phyloP scores from a whole-genome alignment of 1,140 invertebrate genomes.

The Diorhabda carinulata region DNA sequence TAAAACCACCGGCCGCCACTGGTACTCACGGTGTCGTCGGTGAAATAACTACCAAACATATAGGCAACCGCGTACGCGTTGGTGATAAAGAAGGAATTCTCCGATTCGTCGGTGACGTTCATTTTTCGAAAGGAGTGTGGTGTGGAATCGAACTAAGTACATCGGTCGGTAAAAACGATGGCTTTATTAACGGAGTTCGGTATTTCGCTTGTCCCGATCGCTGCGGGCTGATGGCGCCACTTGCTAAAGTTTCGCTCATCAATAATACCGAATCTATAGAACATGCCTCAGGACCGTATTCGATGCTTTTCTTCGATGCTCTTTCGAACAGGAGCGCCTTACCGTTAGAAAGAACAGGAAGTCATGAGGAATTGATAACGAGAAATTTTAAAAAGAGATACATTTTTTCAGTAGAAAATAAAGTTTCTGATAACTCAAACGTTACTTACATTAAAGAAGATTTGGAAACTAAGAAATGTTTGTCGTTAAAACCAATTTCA shows the following conservation, averaged over 20 bases:
- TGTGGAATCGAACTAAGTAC: slow-evolving; percentile 60
- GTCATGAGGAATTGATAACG: not conserved
- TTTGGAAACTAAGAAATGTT: not conserved
- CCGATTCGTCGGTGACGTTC: slow-evolving; percentile 55
- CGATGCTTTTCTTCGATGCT: slow-evolving; percentile 51
- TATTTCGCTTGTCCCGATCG: slow-evolving; percentile 53
- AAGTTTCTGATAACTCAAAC: not conserved
- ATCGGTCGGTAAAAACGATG: slow-evolving; percentile 62
- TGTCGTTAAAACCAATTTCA: not conserved
- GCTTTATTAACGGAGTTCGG: slow-evolving; percentile 54
- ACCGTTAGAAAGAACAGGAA: not conserved
- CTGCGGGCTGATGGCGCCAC: slow-evolving; percentile 53
- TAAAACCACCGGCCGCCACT: slow-evolving; percentile 16
- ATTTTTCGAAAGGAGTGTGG: slow-evolving; percentile 59
- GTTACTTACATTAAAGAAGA: not conserved
- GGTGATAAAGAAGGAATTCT: slow-evolving; percentile 53
- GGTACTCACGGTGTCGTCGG: slow-evolving; percentile 6
- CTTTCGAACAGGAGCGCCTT: slow-evolving; percentile 35
- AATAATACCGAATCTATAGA: slow-evolving; percentile 32
- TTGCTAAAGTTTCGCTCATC: slow-evolving; percentile 45
- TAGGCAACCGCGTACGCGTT: slow-evolving; percentile 55
- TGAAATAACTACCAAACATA: slow-evolving; percentile 38
- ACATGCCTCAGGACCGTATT: slow-evolving; percentile 53
- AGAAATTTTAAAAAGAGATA: not conserved
- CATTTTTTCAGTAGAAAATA: no score